Evolutionary conservation across 2,797 vertebrate species (phyloP).

Genomic region (Acanthiza pusilla): DNA sequence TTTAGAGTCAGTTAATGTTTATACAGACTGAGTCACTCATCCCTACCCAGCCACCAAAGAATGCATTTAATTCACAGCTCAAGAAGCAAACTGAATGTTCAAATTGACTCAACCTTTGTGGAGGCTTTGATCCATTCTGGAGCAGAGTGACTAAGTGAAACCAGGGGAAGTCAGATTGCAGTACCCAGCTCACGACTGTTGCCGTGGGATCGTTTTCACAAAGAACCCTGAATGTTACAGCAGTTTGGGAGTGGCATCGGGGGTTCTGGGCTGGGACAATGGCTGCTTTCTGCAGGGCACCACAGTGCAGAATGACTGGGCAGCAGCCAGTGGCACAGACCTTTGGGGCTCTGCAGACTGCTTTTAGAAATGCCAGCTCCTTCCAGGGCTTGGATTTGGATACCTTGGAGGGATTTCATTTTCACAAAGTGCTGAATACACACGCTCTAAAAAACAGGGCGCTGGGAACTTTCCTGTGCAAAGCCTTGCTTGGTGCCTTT

Average conservation of each 20-base stretch:
- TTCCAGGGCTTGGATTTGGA: neutral
- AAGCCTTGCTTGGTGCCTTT: neutral
- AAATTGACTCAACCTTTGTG: constrained; percentile 64
- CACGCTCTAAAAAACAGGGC: neutral
- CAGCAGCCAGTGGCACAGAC: neutral
- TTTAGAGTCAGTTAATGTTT: constrained; percentile 65
- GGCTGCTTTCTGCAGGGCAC: constrained; percentile 4
- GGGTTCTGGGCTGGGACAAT: constrained; percentile 13
- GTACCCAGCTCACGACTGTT: neutral
- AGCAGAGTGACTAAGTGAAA: constrained; percentile 51
- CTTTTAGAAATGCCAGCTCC: neutral
- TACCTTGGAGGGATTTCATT: neutral
- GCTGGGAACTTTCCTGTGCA: neutral
- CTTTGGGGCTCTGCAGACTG: neutral
- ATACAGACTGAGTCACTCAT: constrained; percentile 64
- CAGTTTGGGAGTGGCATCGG: constrained; percentile 1
- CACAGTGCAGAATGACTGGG: neutral
- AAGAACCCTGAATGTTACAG: neutral
- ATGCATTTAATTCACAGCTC: constrained; percentile 67
- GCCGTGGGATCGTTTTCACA: neutral
- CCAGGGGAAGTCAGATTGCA: constrained; percentile 26
- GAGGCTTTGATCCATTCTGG: constrained; percentile 59
- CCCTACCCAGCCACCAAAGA: constrained; percentile 63
- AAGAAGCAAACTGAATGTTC: constrained; percentile 56
- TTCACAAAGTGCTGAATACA: neutral